Evolutionary conservation across 2,113 vertebrate species (phyloP).

Genomic region (Amphilophus citrinellus): DNA sequence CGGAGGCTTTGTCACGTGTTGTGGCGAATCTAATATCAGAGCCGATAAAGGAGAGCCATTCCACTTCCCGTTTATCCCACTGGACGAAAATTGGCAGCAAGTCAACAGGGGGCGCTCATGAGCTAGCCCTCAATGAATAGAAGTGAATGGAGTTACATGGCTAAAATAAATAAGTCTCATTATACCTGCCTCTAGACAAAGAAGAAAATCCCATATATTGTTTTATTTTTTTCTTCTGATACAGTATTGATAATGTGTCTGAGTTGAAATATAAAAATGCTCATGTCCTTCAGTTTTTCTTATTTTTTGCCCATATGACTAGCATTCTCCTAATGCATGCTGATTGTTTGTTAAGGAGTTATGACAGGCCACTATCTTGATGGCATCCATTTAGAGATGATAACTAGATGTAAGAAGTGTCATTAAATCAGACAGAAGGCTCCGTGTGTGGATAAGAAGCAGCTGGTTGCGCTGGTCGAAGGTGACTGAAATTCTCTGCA

Average conservation of each 20-base stretch:
- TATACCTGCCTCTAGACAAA: background rate
- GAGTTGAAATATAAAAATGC: background rate
- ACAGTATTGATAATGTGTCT: background rate
- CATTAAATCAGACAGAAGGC: background rate
- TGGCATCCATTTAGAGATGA: background rate
- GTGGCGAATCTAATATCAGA: background rate
- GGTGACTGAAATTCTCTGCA: background rate
- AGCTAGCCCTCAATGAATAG: background rate
- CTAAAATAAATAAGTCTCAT: background rate
- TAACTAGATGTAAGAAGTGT: background rate
- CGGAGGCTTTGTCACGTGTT: background rate
- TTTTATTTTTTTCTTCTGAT: background rate
- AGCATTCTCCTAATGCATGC: background rate
- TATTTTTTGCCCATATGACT: background rate
- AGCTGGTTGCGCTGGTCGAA: background rate
- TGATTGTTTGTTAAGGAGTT: background rate
- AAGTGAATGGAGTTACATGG: background rate
- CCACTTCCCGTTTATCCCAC: background rate
- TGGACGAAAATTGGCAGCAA: background rate
- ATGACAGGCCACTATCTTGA: background rate
- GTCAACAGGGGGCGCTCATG: conserved; percentile 1
- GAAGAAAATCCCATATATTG: background rate
- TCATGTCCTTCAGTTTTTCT: background rate
- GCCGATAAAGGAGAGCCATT: background rate
- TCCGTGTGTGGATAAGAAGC: background rate